These are phyloP conservation scores for Caiman crocodilus DNA, from an alignment of 2,797 vertebrate genomes.

Conservation along the genomic window DNA sequence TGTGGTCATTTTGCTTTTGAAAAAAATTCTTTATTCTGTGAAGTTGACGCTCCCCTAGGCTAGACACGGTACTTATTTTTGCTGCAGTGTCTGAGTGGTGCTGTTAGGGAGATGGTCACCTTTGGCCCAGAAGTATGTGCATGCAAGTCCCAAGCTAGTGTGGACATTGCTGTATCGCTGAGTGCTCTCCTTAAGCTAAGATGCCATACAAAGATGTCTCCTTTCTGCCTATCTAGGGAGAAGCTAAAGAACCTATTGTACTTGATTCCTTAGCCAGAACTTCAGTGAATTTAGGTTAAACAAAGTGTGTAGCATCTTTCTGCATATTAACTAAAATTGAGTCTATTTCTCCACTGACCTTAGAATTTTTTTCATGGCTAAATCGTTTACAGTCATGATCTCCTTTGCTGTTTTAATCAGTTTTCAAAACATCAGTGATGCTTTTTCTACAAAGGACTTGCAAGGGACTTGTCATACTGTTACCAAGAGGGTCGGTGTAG, in stretches of 20 bases:
- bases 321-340: neutral
- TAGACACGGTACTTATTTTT: conserved; percentile 66
- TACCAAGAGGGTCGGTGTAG: neutral
- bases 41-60: conserved; percentile 61
- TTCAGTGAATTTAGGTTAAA: conserved; percentile 7
- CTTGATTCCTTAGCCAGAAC: conserved; percentile 33
- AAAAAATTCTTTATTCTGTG: neutral
- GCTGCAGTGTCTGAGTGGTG: conserved; percentile 48
- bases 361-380: neutral
- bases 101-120: conserved; percentile 64
- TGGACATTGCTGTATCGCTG: conserved; percentile 14
- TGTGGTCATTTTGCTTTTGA: neutral
- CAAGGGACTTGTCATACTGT: neutral
- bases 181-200: conserved; percentile 47
- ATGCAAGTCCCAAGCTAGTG: conserved; percentile 39
- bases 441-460: neutral
- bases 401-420: neutral
- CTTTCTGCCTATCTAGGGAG: neutral
- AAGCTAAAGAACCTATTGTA: neutral
- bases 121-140: conserved; percentile 47
- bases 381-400: neutral
- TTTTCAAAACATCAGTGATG: neutral
- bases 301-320: neutral
- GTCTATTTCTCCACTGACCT: neutral
- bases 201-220: conserved; percentile 41